These are phyloP conservation scores for Larimichthys polyactis DNA, from an alignment of 2,113 vertebrate genomes.

Conservation along the genomic window DNA sequence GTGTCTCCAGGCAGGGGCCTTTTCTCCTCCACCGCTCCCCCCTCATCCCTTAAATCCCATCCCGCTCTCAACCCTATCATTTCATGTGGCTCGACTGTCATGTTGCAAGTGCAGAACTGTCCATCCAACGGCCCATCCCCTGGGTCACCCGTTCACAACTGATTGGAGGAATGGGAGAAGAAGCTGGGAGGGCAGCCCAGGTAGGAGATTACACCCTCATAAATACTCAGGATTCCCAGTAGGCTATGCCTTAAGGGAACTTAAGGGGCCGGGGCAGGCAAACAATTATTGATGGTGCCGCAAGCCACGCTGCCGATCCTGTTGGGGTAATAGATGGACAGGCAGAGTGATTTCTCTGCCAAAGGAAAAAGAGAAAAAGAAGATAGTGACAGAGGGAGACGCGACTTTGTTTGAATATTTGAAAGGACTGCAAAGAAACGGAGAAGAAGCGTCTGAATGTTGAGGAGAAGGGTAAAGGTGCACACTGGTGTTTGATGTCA, in stretches of 20 bases:
- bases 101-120: conserved; percentile 57
- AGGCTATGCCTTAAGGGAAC: conserved; percentile 34
- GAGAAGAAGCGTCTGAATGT: not conserved
- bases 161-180: conserved; percentile 18
- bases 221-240: conserved; percentile 45
- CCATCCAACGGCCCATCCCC: conserved; percentile 39
- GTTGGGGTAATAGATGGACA: conserved; percentile 5
- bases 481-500: not conserved
- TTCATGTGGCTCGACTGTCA: conserved; percentile 53
- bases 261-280: not conserved
- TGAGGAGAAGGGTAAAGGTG: conserved; percentile 6
- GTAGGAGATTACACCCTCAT: conserved; percentile 71
- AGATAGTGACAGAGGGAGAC: conserved; percentile 3
- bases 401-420: conserved; percentile 30
- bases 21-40: not conserved
- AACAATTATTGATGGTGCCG: conserved; percentile 47
- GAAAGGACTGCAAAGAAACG: not conserved
- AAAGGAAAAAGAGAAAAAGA: conserved; percentile 11
- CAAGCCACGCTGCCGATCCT: conserved; percentile 24
- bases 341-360: conserved; percentile 2
- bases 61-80: conserved; percentile 45
- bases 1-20: conserved; percentile 10
- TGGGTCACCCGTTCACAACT: conserved; percentile 48
- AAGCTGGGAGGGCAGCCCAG: conserved; percentile 54
- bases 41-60: conserved; percentile 6